Base-by-base conservation (phyloP, 1,140 invertebrate species). In the Oedothorax gibbosus region DNA sequence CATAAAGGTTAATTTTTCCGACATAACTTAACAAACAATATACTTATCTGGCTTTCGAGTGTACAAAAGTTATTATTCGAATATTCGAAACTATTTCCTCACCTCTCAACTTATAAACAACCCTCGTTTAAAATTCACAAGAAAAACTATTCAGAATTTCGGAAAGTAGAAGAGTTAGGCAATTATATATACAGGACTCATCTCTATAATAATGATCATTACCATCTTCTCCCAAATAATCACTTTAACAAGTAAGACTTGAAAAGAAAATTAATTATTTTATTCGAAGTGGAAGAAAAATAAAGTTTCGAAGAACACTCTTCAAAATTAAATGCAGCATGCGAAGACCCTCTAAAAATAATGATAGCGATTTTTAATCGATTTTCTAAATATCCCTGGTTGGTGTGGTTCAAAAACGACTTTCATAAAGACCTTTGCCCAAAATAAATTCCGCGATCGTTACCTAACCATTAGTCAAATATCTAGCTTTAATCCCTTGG, bases 381-480 rank as follows among this genome's bases (percentile, higher is more conserved):
- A 71, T 68, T 20, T 69, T 50, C 20, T 8, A 15, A 51, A 14
- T 6, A 15, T 60, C 9, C 50, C 50, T 53, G 20, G 69, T 53
- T 60, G 57, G n/a, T 53, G 53, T 57, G 69, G 18, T 35, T 75
- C 15, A 18, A 53, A 54, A 71, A 79, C 21, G 53, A 71, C 78
- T 81, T 81, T 81, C 35, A 57, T 56, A 49, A 81, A 69, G 20
- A 54, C 35, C 21, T 51, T 15, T 71, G 62, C 62, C 62, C 64
- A 79, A 71, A 81, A 81, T 81, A 81, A 81, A 54, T 20, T 62
- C 20, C 14, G 35, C 12, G 66, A 71, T 81, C 78, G 54, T 81
- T 81, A 81, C 66, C 57, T 57, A 81, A 81, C 78, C 66, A 81
- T 81, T 81, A 81, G 54, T 65, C 66, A 51, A 71, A 71, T 81